Evolutionary conservation across 2,113 vertebrate species (phyloP).

Genomic region (Mungos mungo): DNA sequence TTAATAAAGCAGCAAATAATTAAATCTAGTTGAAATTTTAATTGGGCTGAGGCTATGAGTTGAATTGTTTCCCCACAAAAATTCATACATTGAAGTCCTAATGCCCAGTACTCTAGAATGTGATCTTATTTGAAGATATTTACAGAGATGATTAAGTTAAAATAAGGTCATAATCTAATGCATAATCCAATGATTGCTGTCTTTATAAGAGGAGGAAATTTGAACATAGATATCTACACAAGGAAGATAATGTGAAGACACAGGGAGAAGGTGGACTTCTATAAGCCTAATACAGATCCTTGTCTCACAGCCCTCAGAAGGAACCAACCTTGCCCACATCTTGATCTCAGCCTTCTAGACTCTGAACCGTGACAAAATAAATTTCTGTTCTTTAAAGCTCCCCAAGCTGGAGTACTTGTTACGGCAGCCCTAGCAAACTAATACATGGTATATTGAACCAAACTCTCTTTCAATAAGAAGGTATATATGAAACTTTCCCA

Average conservation of each 20-base stretch:
- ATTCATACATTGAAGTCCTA: not conserved
- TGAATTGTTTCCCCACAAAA: not conserved
- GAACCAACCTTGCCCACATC: not conserved
- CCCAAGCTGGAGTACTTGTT: not conserved
- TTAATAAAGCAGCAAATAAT: not conserved
- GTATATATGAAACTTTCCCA: not conserved
- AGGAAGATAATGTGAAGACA: not conserved
- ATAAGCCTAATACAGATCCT: not conserved
- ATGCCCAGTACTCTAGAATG: not conserved
- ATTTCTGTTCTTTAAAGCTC: not conserved
- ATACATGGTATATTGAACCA: not conserved
- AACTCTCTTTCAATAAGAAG: not conserved
- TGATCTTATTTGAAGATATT: not conserved
- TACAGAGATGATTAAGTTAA: not conserved
- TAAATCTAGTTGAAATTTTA: conserved; percentile 28
- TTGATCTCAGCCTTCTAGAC: not conserved
- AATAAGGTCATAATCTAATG: not conserved
- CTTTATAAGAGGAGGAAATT: not conserved
- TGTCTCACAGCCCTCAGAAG: not conserved
- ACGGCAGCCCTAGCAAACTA: not conserved
- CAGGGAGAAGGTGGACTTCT: not conserved
- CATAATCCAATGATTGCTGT: not conserved
- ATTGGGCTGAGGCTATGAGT: not conserved
- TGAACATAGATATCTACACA: not conserved
- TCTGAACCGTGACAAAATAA: not conserved